Conservation (phyloP, 1,140 invertebrate species). For the Drosophila varians region DNA sequence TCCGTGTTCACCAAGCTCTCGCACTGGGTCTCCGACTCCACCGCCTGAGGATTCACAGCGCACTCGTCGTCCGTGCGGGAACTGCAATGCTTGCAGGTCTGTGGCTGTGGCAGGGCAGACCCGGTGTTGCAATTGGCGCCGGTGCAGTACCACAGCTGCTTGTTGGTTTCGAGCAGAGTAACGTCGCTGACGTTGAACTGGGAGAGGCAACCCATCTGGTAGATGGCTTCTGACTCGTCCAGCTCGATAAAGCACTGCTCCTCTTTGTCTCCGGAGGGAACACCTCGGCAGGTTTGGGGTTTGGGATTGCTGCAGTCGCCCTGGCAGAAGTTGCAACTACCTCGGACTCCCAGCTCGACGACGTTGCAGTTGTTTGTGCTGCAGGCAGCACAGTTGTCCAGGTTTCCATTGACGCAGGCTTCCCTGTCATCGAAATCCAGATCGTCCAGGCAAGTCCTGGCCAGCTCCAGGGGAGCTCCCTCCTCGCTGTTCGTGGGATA, state of each 20-base stretch:
- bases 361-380: constrained; percentile 44
- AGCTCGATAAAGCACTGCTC: constrained; percentile 71
- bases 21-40: constrained; percentile 27
- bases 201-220: constrained; percentile 64
- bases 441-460: constrained; percentile 68
- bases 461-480: constrained; percentile 52
- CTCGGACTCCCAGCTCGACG: constrained; percentile 54
- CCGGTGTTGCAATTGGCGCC: constrained; percentile 70
- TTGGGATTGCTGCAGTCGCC: constrained; percentile 54
- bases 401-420: constrained; percentile 34
- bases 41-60: constrained; percentile 34
- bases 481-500: constrained; percentile 58
- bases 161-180: constrained; percentile 21
- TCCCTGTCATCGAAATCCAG: constrained; percentile 62
- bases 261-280: constrained; percentile 17
- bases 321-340: constrained; percentile 63
- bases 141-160: constrained; percentile 66
- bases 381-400: constrained; percentile 60
- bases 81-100: constrained; percentile 61
- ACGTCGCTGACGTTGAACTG: constrained; percentile 69
- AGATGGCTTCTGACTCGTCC: constrained; percentile 36
- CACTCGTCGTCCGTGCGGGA: constrained; percentile 62
- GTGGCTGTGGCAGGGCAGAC: constrained; percentile 35
- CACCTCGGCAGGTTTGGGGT: constrained; percentile 59
- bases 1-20: constrained; percentile 49